Conservation (phyloP, 2,113 vertebrate species). For the Sylvia atricapilla region DNA sequence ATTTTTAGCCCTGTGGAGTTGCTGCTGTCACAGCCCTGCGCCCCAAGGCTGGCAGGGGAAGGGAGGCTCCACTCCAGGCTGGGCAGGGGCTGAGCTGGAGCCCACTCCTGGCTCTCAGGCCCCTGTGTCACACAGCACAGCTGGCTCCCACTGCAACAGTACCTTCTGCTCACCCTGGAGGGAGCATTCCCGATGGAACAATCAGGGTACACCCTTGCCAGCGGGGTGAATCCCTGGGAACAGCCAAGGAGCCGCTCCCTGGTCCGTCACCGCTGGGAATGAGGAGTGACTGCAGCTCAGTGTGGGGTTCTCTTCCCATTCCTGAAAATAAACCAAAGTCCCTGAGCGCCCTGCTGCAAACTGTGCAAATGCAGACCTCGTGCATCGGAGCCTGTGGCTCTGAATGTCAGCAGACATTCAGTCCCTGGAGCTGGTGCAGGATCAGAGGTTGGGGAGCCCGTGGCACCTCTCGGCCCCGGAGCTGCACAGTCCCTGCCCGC, state of each 20-base stretch:
- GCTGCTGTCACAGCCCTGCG: not conserved
- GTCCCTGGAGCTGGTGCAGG: not conserved
- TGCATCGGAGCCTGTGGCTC: not conserved
- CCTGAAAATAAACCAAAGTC: not conserved
- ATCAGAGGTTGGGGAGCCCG: not conserved
- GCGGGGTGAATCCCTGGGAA: not conserved
- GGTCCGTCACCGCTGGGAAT: not conserved
- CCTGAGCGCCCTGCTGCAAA: not conserved
- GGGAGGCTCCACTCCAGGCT: not conserved
- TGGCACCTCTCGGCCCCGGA: accelerated
- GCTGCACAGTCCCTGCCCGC: not conserved
- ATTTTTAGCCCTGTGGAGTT: not conserved
- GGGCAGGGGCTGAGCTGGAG: not conserved
- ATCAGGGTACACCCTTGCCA: not conserved
- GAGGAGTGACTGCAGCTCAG: not conserved
- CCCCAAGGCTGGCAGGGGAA: no score
- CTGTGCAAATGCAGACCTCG: not conserved
- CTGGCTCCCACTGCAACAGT: accelerated
- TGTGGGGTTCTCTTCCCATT: not conserved
- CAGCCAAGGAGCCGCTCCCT: not conserved
- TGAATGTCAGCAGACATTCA: not conserved
- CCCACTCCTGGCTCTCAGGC: not conserved
- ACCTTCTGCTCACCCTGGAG: not conserved
- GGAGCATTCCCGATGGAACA: not conserved
- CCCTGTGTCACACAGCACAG: accelerated